Percentiles rank a stretch among this genome's conserved stretches.
Conservation (phyloP, 2,888 invertebrate genomes). For the Cotesia congregata region DNA sequence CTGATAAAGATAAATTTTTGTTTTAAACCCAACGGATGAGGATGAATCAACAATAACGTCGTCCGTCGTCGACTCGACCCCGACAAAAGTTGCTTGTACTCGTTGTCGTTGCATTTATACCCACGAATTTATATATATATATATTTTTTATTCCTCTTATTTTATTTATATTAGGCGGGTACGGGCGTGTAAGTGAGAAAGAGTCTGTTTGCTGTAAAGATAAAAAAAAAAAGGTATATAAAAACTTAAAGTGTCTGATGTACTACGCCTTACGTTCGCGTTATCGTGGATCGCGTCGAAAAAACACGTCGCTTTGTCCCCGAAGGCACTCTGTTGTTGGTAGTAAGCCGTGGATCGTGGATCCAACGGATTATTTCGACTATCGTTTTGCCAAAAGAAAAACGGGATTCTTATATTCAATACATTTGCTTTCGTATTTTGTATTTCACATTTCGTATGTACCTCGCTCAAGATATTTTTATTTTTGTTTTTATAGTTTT, state of each 20-base stretch:
- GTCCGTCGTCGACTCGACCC: neutral
- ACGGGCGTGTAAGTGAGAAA: slow-evolving; percentile 24
- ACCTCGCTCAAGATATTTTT: neutral
- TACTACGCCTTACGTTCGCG: slow-evolving; percentile 14
- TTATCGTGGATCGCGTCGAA: slow-evolving; percentile 38
- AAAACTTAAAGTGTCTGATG: slow-evolving; percentile 22
- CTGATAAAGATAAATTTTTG: slow-evolving; percentile 33
- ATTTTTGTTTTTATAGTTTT: slow-evolving; percentile 1
- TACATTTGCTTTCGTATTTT: slow-evolving; percentile 10
- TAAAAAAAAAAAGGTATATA: slow-evolving; percentile 19
- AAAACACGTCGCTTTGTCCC: slow-evolving; percentile 39
- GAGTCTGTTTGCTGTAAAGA: slow-evolving; percentile 26
- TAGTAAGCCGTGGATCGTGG: slow-evolving; percentile 12
- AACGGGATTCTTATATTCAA: slow-evolving; percentile 32
- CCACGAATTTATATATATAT: neutral
- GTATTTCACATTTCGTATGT: slow-evolving; percentile 16
- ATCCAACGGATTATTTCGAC: slow-evolving; percentile 36
- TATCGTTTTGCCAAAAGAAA: slow-evolving; percentile 30
- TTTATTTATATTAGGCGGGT: neutral
- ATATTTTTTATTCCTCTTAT: neutral
- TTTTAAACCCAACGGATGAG: slow-evolving; percentile 5
- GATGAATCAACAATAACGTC: slow-evolving; percentile 1
- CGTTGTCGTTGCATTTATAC: neutral
- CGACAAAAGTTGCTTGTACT: neutral
- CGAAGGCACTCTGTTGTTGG: neutral